Evolutionary conservation across 2,797 vertebrate genomes (phyloP), one percentile per base, ranked within the genome.

Genomic region (Acanthopagrus latus): DNA sequence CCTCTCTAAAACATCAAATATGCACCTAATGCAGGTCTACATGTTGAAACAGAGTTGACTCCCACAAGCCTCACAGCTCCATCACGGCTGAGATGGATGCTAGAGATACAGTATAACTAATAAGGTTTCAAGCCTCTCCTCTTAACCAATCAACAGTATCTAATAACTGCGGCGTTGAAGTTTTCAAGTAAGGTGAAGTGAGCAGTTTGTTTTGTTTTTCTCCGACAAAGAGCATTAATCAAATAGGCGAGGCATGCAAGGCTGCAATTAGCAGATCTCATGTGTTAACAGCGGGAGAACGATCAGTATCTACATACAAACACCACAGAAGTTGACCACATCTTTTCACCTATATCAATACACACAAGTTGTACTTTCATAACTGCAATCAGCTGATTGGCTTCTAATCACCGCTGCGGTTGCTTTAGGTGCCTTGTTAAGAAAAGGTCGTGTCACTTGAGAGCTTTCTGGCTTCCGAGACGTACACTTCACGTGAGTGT

Each of bases 331-430:
- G 20, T 7, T 59, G 29, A 55, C 8, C 29, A 29, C 9, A 23
- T 47, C 23, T 62, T 54, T 62, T 55, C 13, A 57, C 11, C 21
- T 13, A 54, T 58, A 57, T 41, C 23, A 9, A 67, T 5, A 27
- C 23, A 4, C 23, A 4, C 3, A 33, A 41, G 41, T 25, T 20
- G 5, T 46, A n/a, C 43, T 29, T 76, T 71, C 48, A 63, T 16
- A 56, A 48, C 77, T 23, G 23, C 29, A 71, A 43, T 74, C 74
- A 74, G 62, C 27, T 38, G 38, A 38, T 38, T 38, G 38, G 7
- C 38, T 38, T 9, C 38, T 55, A 16, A 25, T 66, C 17, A 46
- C 2, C 1, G 21, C 51, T 23, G 12, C n/a, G 16, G 20, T 29
- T 23, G 18, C 27, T 52, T n/a, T 51, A 21, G 33, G 0, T n/a